Base-by-base conservation (phyloP, 2,113 vertebrate genomes). In the Cricetomys ansorgei region DNA sequence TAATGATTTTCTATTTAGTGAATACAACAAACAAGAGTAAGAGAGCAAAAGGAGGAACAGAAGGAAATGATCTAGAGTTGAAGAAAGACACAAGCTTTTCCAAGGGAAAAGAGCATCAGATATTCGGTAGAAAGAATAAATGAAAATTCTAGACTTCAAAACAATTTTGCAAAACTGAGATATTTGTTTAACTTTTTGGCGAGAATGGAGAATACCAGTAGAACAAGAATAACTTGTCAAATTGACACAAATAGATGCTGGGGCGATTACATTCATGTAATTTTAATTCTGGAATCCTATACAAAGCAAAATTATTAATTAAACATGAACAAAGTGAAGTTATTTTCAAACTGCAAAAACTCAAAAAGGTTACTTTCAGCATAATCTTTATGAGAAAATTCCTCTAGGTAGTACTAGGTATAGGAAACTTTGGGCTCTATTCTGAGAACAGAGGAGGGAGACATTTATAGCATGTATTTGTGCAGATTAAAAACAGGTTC, bases 21-120 rank as follows among this genome's bases (percentile, higher is more conserved):
- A 40, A 69, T 16, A 89, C 48, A 84, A 87, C 23, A 67, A 50
- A 69, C 72, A 79, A 92, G 57, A 67, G 10, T 1, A 10, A 57
- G n/a, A 65, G 34, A 19, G 43, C 62, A 31, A 55, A 15, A 50
- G 15, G 21, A 50, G 67, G 57, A 87, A 79, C 94, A 7, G 57
- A 79, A 19, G 15, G 17, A 79, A 79, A 79, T 37, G 3, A 53
- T 37, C 8, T 50, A 37, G 3, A 79, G 34, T 53, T 50, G 31
- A 79, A 53, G 31, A 50, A 34, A 77, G 27, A 77, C 8, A 75
- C 17, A 43, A 69, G 16, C 50, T 89, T 69, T 89, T 69, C 50
- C 73, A 89, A 94, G 93, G 21, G 59, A 76, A 89, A 94, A 88
- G 57, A 90, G n/a, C 27, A 21, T 37, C 75, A 65, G 75, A 94